Percentiles rank a stretch among this genome's conserved stretches.
Evolutionary conservation across 2,797 vertebrate species (phyloP).

Genomic region (Typhlichthys eigenmanni): DNA sequence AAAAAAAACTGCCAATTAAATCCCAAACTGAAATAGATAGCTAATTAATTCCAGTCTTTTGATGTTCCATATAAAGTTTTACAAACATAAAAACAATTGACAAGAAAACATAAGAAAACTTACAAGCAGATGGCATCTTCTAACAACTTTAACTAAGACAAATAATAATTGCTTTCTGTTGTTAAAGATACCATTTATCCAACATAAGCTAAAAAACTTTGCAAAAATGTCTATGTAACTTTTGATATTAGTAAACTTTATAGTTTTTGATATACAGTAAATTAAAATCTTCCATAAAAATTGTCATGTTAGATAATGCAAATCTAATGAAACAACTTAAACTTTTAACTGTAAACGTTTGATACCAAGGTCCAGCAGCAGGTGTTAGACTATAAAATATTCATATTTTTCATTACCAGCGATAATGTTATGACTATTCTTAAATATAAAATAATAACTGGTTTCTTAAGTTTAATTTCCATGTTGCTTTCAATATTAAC

Average conservation of each 20-base stretch:
- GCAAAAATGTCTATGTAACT: conserved; percentile 13
- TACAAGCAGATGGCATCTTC: conserved; percentile 70
- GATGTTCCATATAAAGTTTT: conserved; percentile 67
- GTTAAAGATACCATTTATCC: conserved; percentile 40
- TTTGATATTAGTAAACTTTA: no score
- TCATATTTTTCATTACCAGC: no score
- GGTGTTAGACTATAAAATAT: no score
- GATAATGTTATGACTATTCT: no score
- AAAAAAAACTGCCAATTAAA: conserved; percentile 72
- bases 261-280: no score
- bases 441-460: no score
- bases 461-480: no score
- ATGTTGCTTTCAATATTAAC: background rate
- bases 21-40: conserved; percentile 65
- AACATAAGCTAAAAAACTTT: conserved; percentile 59
- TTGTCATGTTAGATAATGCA: no score
- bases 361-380: no score
- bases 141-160: conserved; percentile 57
- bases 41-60: conserved; percentile 73
- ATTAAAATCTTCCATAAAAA: no score
- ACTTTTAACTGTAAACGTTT: no score
- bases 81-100: conserved; percentile 67
- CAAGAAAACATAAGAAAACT: conserved; percentile 62
- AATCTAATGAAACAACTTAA: no score
- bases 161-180: conserved; percentile 55